Conservation (phyloP, 2,797 vertebrate species). For the Rallus crepitans region DNA sequence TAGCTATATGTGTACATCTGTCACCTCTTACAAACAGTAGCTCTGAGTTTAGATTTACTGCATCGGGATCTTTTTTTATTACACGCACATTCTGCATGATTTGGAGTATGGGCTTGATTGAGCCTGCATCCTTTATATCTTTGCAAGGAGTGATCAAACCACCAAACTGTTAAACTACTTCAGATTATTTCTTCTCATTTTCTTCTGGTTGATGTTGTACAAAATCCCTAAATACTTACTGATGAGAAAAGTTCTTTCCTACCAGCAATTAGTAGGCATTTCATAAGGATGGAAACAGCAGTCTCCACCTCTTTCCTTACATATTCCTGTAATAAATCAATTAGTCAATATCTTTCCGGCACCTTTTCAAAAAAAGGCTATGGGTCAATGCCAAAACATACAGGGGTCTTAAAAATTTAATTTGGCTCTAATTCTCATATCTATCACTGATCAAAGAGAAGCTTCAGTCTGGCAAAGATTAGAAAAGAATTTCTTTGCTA, state of each 20-base stretch:
- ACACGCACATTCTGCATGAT: background rate
- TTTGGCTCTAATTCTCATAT: background rate
- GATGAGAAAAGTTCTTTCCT: background rate
- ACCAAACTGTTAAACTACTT: conserved; percentile 17
- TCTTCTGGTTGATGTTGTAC: background rate
- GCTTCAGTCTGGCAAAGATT: background rate
- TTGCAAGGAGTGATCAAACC: conserved; percentile 15
- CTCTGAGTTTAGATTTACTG: background rate
- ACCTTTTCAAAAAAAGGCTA: background rate
- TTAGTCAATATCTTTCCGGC: background rate
- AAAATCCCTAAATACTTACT: background rate
- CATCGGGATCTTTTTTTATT: background rate
- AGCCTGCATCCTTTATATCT: background rate
- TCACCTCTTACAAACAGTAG: background rate
- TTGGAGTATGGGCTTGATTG: background rate
- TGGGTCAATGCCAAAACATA: background rate
- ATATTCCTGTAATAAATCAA: conserved; percentile 9
- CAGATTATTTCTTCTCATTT: background rate
- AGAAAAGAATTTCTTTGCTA: background rate
- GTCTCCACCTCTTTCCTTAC: background rate
- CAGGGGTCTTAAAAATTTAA: background rate
- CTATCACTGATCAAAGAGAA: background rate
- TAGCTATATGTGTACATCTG: background rate
- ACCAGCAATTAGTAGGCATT: background rate
- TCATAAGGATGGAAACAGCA: background rate